Conservation (phyloP, 2,888 invertebrate genomes). For the Lasioglossum leucozonium region DNA sequence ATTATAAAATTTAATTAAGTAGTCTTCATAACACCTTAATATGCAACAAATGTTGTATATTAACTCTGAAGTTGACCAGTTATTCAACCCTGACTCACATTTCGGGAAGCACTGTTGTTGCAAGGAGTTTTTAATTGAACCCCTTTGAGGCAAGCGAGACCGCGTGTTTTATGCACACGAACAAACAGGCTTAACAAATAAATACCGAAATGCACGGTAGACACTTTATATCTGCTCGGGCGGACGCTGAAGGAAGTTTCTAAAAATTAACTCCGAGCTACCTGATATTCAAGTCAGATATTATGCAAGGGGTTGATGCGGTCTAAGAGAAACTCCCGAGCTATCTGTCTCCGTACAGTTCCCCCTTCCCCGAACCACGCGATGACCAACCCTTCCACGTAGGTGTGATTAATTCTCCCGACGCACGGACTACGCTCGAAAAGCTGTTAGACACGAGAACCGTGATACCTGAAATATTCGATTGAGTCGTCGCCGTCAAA, state of each 20-base stretch:
- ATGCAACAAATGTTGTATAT: too few species aligned
- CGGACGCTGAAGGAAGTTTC: slow-evolving; percentile 12
- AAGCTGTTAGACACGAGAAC: slow-evolving; percentile 57
- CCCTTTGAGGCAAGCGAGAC: neutral
- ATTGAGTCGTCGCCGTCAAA: slow-evolving; percentile 58
- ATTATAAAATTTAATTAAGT: too few species aligned
- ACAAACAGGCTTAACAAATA: neutral
- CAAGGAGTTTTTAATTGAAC: too few species aligned
- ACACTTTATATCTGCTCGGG: neutral
- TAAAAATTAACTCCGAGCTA: slow-evolving; percentile 30
- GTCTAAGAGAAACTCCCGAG: slow-evolving; percentile 48
- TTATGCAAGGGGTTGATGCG: slow-evolving; percentile 51
- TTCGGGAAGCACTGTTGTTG: too few species aligned
- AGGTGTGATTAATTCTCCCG: slow-evolving; percentile 66
- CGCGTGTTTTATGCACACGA: neutral
- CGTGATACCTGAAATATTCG: slow-evolving; percentile 55
- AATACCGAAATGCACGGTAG: neutral
- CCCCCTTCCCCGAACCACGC: slow-evolving; percentile 37
- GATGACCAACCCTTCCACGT: slow-evolving; percentile 48
- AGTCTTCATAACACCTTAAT: too few species aligned
- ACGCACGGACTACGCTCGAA: slow-evolving; percentile 58
- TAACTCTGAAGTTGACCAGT: too few species aligned
- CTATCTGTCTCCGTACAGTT: slow-evolving; percentile 51
- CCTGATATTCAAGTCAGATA: slow-evolving; percentile 41
- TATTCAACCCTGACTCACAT: too few species aligned